Conservation (phyloP, 2,113 vertebrate species). For the Picathartes gymnocephalus region DNA sequence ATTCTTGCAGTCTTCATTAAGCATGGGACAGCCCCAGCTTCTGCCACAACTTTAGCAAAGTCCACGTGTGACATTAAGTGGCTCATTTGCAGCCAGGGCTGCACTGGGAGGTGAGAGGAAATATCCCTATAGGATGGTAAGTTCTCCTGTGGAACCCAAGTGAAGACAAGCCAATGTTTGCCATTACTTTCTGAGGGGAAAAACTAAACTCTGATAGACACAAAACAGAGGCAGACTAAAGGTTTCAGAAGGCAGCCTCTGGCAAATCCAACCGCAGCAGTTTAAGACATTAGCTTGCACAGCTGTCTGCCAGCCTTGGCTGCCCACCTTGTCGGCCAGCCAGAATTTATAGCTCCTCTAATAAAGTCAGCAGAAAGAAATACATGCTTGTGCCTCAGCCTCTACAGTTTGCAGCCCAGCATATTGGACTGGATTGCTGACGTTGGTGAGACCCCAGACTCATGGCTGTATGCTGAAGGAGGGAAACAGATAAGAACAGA, state of each 20-base stretch:
- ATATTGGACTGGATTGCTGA: neutral
- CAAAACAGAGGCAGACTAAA: neutral
- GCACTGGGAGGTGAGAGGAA: neutral
- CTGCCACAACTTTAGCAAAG: neutral
- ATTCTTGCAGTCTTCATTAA: neutral
- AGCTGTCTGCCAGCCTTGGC: slow-evolving; percentile 46
- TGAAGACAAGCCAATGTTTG: neutral
- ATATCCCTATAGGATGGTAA: neutral
- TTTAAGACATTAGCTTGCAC: slow-evolving; percentile 39
- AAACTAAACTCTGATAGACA: neutral
- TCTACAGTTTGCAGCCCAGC: neutral
- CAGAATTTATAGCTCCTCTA: slow-evolving; percentile 40
- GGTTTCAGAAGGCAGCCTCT: neutral
- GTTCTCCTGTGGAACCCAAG: neutral
- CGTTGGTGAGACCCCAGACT: neutral
- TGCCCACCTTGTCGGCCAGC: neutral
- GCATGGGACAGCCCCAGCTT: neutral
- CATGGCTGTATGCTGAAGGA: neutral
- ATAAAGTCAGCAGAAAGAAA: slow-evolving; percentile 54
- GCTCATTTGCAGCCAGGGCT: neutral
- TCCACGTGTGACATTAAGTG: accelerated
- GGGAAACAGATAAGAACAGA: neutral
- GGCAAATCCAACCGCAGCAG: neutral
- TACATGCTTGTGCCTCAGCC: neutral
- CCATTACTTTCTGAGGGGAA: neutral